Base-by-base conservation (phyloP, 1,140 invertebrate genomes). In the Drosophila sucinea region DNA sequence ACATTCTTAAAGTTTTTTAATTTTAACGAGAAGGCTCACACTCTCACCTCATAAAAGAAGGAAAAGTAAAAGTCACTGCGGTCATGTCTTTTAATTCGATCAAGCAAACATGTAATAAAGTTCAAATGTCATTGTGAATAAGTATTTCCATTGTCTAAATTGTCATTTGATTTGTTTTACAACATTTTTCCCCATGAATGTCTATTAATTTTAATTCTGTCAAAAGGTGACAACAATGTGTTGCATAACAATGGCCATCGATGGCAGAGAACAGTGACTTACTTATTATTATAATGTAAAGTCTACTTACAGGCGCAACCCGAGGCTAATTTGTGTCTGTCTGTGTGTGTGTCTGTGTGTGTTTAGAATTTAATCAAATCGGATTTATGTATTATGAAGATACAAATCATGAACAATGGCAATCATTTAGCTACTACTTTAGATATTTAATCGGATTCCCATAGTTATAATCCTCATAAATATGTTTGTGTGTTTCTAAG, bases 391-490 rank as follows among this genome's bases (percentile, higher is more conserved):
- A 51, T 51, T 51, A 51, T 27, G 25, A 25, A 51, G 23, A 51
- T 27, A 27, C 23, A 51, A 51, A 51, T 51, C 3, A 51, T 51
- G 44, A 51, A 51, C 44, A 51, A 51, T 51, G 44, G 23, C 23
- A 51, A 51, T 27, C 44, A 51, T 51, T 51, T 27, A 51, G 23
- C 44, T 56, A 44, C 60, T 75, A 63, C 77, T 51, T 72, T 62
- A 77, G 54, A 74, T 80, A 74, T 74, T 84, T 51, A 81, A 84
- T 84, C 73, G 69, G 64, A 84, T 77, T 84, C 67, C 60, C 38
- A 67, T 58, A 40, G 73, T 54, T 56, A 83, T 77, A 84, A 84
- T 79, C 81, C 68, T 35, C n/a, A 27, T 51, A 27, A 47, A 23
- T 25, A 51, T 51, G 44, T 4, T 1, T 25, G 41, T 64, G 58